These are phyloP conservation scores for Arctia plantaginis DNA, from an alignment of 2,888 invertebrate genomes.

Conservation along the genomic window DNA sequence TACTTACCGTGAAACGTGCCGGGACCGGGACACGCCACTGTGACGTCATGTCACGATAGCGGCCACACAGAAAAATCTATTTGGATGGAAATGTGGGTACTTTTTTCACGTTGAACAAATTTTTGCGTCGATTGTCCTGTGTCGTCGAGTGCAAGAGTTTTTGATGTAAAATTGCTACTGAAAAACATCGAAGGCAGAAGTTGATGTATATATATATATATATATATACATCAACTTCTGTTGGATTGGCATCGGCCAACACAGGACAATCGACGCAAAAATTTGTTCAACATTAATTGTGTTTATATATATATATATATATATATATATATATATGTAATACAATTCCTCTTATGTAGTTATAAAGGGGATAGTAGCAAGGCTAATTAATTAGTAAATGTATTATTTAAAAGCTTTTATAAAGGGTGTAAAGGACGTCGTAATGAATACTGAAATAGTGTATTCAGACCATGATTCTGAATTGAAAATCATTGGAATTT, in stretches of 20 bases:
- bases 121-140: conserved; percentile 6
- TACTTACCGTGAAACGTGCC: conserved; percentile 19
- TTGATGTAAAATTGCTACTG: conserved; percentile 1
- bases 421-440: too few species aligned
- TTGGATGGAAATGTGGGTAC: conserved; percentile 18
- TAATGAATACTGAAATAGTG: too few species aligned
- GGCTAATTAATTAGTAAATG: too few species aligned
- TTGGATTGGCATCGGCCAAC: neutral
- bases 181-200: neutral
- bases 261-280: conserved; percentile 6
- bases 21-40: conserved; percentile 4
- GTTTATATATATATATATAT: too few species aligned
- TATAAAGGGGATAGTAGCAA: too few species aligned
- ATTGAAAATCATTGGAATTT: too few species aligned
- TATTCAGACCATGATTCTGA: too few species aligned
- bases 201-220: neutral
- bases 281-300: conserved; percentile 4
- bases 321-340: too few species aligned
- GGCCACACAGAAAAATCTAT: conserved; percentile 5
- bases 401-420: too few species aligned
- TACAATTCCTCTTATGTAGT: too few species aligned
- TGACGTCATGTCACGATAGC: conserved; percentile 17
- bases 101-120: conserved; percentile 13
- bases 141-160: neutral
- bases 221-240: neutral